Base-by-base conservation (phyloP, 2,888 invertebrate species). In the Caprella mutica region DNA sequence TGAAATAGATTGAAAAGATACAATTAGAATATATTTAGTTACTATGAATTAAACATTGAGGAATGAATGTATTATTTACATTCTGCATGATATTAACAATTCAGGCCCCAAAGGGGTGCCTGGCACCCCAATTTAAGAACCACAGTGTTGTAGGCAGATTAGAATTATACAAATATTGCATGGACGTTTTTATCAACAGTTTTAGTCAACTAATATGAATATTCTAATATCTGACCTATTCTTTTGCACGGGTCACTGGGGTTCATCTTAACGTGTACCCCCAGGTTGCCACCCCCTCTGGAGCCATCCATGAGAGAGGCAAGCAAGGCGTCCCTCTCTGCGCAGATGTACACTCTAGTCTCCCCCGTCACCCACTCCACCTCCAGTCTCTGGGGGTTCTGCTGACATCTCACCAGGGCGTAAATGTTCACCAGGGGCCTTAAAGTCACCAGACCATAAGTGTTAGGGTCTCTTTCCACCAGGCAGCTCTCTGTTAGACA, bases 301-400 rank as follows among this genome's bases (percentile, higher is more conserved):
- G 96, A 94, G 33, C 96, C 94, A 75, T 99, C 98, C 67, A 99
- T 74, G 46, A 99, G 73, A 1, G 97, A 93, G 1, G 98, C 96
- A 61, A 99, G 74, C 59, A 99, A 74, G 0, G 96, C 88, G 74
- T 98, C 98, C 68, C 65, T 50, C 59, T 61, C 56, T 19, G 67
- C 59, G 26, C 52, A 81, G 76, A 30, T 88, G 71, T 64, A 0
- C 86, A 87, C 52, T 85, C 94, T 79, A 24, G 84, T 80, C 68
- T 88, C 84, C 29, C 96, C 94, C 73, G 87, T 90, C 44, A 91
- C 81, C 74, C 96, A 97, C 72, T 97, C 96, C 61, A 99, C 83
- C 56, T 82, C 82, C 72, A 99, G 96, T 68, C 86, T 80, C 73
- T 98, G 97, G 0, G 93, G 89, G 74, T 96, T 89, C 55, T 84